A percentile compares a stretch with the other conserved stretches of the same genome.
Evolutionary conservation across 2,797 vertebrate genomes (phyloP).

Genomic region (Gadopsis bispinosus): DNA sequence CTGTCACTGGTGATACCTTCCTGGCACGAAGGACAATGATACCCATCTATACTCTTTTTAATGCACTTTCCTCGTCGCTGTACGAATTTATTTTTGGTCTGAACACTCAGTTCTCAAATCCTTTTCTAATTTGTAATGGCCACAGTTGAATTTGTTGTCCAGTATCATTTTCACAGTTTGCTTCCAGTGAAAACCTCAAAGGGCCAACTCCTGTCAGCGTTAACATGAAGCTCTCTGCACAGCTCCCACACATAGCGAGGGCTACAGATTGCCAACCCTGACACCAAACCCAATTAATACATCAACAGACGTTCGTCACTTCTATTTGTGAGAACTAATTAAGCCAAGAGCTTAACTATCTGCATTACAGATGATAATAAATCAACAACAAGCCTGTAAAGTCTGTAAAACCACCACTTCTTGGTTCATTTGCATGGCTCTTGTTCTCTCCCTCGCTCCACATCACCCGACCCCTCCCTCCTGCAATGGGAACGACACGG

Average conservation of each 20-base stretch:
- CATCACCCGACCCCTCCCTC: conserved; percentile 80
- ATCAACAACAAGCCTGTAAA: conserved; percentile 4
- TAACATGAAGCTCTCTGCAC: not conserved
- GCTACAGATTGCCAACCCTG: not conserved
- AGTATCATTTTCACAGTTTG: not conserved
- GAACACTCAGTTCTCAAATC: too few species aligned
- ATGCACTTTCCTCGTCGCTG: not conserved
- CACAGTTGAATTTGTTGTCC: not conserved
- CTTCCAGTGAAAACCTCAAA: not conserved
- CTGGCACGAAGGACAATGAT: not conserved
- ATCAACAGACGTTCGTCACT: not conserved
- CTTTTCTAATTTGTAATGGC: not conserved
- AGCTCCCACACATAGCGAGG: not conserved
- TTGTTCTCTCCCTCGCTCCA: conserved; percentile 24
- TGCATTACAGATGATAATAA: not conserved
- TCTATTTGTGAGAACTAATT: not conserved
- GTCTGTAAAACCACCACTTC: not conserved
- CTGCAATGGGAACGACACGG: conserved; percentile 79
- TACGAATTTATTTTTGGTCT: not conserved
- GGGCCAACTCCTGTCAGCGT: too few species aligned
- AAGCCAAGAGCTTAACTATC: not conserved
- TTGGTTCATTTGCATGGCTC: not conserved
- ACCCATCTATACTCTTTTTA: too few species aligned
- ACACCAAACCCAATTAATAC: not conserved
- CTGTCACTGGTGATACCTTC: not conserved